phyloP scores from a whole-genome alignment of 1,140 invertebrate genomes.

The Cherax destructor region DNA sequence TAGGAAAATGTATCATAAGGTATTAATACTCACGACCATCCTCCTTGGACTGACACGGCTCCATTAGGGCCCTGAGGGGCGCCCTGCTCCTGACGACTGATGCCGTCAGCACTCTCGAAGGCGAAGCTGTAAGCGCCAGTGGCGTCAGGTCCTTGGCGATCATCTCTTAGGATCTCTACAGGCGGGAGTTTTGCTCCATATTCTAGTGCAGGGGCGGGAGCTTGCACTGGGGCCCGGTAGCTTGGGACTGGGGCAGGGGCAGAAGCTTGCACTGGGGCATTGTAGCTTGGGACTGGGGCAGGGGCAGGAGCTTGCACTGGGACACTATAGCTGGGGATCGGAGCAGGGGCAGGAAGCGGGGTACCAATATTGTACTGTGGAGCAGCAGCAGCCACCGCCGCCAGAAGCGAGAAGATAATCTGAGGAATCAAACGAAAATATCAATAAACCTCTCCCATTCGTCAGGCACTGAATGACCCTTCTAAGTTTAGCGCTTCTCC shows the following conservation, averaged over 20 bases:
- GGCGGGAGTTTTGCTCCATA: neutral
- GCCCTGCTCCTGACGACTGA: neutral
- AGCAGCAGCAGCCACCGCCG: neutral
- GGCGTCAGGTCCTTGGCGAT: neutral
- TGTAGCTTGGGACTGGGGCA: neutral
- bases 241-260: neutral
- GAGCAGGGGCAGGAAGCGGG: neutral
- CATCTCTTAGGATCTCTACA: neutral
- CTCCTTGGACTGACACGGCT: neutral
- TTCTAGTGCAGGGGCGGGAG: neutral
- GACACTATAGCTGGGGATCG: neutral
- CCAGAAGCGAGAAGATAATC: neutral
- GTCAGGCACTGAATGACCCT: too few relatives aligned
- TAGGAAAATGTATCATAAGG: neutral
- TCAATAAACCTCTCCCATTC: too few relatives aligned
- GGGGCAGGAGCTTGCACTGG: neutral
- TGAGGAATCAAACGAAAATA: neutral
- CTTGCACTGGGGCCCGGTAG: conserved; percentile 5
- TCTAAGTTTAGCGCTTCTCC: too few relatives aligned
- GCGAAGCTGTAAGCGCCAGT: neutral
- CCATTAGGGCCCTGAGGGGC: neutral
- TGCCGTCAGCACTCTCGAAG: neutral
- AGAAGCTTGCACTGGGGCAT: too few relatives aligned
- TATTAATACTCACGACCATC: conserved; percentile 3
- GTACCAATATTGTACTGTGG: neutral